phyloP scores from a whole-genome alignment of 2,113 vertebrate genomes.

The Peromyscus maniculatus region DNA sequence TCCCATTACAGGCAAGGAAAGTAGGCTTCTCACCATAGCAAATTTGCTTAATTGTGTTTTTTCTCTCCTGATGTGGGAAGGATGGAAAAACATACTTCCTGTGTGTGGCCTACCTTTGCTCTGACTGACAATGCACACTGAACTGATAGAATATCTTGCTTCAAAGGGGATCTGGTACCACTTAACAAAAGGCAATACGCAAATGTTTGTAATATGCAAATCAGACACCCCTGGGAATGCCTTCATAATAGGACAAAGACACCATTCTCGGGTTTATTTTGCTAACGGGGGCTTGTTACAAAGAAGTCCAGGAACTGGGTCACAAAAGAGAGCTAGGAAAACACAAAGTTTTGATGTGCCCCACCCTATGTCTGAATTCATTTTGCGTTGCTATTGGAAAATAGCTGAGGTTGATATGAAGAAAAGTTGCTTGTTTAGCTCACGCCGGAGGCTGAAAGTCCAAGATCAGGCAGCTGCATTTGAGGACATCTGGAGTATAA shows the following conservation, averaged over 20 bases:
- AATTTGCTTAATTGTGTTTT: conserved; percentile 62
- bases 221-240: neutral
- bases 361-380: neutral
- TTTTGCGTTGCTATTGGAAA: neutral
- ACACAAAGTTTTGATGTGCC: neutral
- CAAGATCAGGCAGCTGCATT: neutral
- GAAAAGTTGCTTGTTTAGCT: neutral
- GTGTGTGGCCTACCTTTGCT: neutral
- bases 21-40: neutral
- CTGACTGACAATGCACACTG: neutral
- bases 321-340: neutral
- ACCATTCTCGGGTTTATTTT: neutral
- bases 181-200: conserved; percentile 8
- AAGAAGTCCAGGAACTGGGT: neutral
- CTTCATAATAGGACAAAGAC: neutral
- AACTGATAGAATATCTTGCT: neutral
- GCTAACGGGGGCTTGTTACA: neutral
- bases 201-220: neutral
- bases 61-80: neutral
- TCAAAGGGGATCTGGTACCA: neutral
- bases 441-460: neutral
- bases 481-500: neutral
- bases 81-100: conserved; percentile 30
- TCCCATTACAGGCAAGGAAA: conserved; percentile 33
- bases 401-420: neutral